Base-by-base conservation (phyloP, 2,888 invertebrate genomes). In the Lordiphosa andalusiaca region DNA sequence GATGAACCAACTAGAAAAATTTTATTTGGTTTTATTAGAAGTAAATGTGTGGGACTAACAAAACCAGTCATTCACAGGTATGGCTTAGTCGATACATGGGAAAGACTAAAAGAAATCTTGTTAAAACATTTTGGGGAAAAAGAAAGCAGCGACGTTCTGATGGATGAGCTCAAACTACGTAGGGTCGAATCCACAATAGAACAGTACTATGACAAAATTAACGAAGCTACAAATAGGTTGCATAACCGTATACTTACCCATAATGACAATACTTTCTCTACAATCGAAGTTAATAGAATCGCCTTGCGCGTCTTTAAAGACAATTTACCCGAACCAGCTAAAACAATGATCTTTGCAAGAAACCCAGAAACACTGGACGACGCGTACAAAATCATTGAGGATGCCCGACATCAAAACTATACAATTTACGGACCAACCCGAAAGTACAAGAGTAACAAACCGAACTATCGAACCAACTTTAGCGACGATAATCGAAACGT, bases 61-160 rank as follows among this genome's bases (percentile, higher is more conserved):
- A 25, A 7, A n/a, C 36, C 36, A n/a, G 36, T 36, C 4, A 10
- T 36, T 12, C n/a, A 36, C 12, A 36, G 36, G 6, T 36, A 36
- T 10, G 36, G 36, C 12, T 5, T 10, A 12, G 12, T 10, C n/a
- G 2, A 36, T 2, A 2, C 25, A 6, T 36, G 36, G 36, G n/a
- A n/a, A 36, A 36, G 10, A 10, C 4, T 36, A 36, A 53, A 38
- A 36, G 53, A 47, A 58, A 41, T 23, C 6, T 6, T 25, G 25
- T 25, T 25, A 25, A 25, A 25, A 6, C 25, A 25, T 25, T 25
- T 25, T 25, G 25, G 25, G 25, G 25, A 25, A 25, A 25, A 25
- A 25, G 25, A 44, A 13, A 33, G 4, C 16, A 44, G 44, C 33
- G 44, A 44, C 35, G 67, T 56, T 23, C 33, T 52, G 51, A 49